phyloP scores from a whole-genome alignment of 1,140 invertebrate genomes.

The Drosophila lini region DNA sequence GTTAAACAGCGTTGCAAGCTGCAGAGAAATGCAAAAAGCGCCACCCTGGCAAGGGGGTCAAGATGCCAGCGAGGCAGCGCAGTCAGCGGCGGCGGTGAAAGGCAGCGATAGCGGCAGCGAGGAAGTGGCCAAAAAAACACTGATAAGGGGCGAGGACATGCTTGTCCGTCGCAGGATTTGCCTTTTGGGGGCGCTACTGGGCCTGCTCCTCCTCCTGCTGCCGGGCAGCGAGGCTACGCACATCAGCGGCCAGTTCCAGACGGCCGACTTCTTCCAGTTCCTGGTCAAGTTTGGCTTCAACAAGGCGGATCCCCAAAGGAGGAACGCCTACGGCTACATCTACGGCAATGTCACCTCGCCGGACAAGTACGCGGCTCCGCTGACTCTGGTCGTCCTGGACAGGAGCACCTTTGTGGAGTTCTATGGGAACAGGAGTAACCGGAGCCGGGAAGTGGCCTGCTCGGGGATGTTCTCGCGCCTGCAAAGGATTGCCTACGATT shows the following conservation, averaged over 20 bases:
- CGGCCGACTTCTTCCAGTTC: slow-evolving; percentile 94
- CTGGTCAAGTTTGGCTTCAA: slow-evolving; percentile 98
- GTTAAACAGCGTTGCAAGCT: slow-evolving; percentile 33
- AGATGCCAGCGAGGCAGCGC: slow-evolving; percentile 84
- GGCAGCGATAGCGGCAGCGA: background rate
- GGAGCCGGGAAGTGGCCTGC: slow-evolving; percentile 87
- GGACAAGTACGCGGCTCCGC: slow-evolving; percentile 87
- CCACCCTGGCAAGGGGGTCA: slow-evolving; percentile 65
- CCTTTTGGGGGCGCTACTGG: slow-evolving; percentile 18
- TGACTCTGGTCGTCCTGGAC: slow-evolving; percentile 94
- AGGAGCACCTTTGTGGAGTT: slow-evolving; percentile 94
- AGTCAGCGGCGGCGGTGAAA: background rate
- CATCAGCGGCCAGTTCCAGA: slow-evolving; percentile 87
- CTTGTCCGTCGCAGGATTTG: slow-evolving; percentile 27
- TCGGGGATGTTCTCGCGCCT: slow-evolving; percentile 93
- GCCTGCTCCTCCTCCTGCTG: slow-evolving; percentile 18
- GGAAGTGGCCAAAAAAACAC: slow-evolving; percentile 17
- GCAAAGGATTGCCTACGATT: slow-evolving; percentile 93
- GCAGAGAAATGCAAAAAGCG: slow-evolving; percentile 73
- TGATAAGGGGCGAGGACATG: slow-evolving; percentile 61
- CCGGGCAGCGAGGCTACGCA: slow-evolving; percentile 54
- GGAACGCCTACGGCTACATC: slow-evolving; percentile 93
- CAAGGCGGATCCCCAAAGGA: slow-evolving; percentile 93
- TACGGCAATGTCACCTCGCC: slow-evolving; percentile 96
- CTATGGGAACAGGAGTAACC: slow-evolving; percentile 89